Evolutionary conservation across 2,888 invertebrate species (phyloP), one percentile per base, ranked within the genome.

Genomic region (Caenorhabditis sp.): DNA sequence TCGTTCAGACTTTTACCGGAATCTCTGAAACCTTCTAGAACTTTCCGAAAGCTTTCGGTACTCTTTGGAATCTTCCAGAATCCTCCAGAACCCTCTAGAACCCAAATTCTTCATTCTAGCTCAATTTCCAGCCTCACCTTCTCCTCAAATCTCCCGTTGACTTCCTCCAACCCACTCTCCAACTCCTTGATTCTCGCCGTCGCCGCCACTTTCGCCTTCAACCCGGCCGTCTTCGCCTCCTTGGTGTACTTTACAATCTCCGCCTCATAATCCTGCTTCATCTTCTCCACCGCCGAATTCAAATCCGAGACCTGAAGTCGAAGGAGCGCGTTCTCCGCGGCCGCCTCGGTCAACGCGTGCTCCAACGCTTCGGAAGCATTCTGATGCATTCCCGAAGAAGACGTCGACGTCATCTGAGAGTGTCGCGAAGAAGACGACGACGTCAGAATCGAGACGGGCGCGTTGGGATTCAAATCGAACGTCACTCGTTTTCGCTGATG

Each of bases 101-200:
- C 10, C n/a, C 14, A 47, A 47, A 47, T 14, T 14, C n/a, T 14
- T n/a, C 1, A 14, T 49, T 49, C 14, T 49, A 19, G 49, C 6
- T 1, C 7, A 19, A 54, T 26, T 26, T 26, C 6, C 3, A n/a
- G 6, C n/a, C 66, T 10, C 38, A 86, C 86, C 80, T 86, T 81
- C 38, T 82, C 58, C 1, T 66, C 59, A 58, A 70, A 66, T 19
- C 79, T 64, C 10, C 66, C 70, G 35, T 81, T 86, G 16, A 84
- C 38, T 8, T 82, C 79, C 22, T 85, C 85, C 49, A 90, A 66
- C 10, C 66, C 31, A 3, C 82, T 80, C 73, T 91, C 91, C 63
- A 91, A 75, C 38, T 91, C 90, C 47, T 87, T 85, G 58, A 91
- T 90, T 44, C 89, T 85, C n/a, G 90, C 88, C 47, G 89, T 88